These are phyloP conservation scores for Gambelia wislizenii DNA, from an alignment of 2,797 vertebrate species.

Conservation along the genomic window DNA sequence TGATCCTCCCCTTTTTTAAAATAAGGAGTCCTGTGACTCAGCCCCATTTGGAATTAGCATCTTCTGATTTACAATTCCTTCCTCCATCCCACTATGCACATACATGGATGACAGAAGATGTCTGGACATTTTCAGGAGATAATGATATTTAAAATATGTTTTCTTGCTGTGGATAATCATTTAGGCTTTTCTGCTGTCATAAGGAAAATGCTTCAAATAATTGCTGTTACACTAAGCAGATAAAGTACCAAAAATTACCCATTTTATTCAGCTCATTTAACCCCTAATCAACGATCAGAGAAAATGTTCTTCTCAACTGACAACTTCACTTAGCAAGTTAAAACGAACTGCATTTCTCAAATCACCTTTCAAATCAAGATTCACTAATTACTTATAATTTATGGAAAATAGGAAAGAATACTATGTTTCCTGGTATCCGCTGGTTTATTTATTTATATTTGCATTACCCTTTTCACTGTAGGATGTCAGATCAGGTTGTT, in stretches of 20 bases:
- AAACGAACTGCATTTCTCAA: constrained; percentile 49
- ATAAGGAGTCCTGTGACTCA: not conserved
- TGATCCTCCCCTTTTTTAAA: not conserved
- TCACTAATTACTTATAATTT: constrained; percentile 71
- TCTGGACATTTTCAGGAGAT: constrained; percentile 28
- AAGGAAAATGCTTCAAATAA: constrained; percentile 65
- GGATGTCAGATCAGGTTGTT: constrained; percentile 50
- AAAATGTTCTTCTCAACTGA: constrained; percentile 75
- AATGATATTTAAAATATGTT: constrained; percentile 66
- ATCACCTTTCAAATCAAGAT: constrained; percentile 60
- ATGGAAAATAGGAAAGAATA: constrained; percentile 60
- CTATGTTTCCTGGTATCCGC: constrained; percentile 65
- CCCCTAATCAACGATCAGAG: constrained; percentile 77
- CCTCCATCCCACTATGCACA: not conserved
- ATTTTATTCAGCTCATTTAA: constrained; percentile 81
- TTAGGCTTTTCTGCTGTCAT: constrained; percentile 62
- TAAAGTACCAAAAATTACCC: constrained; percentile 73
- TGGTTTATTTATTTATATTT: constrained; percentile 64
- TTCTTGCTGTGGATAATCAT: constrained; percentile 60
- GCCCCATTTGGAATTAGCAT: not conserved
- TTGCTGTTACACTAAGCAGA: constrained; percentile 68
- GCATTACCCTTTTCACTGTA: constrained; percentile 53
- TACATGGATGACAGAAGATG: not conserved
- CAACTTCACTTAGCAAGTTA: constrained; percentile 66
- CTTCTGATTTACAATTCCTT: not conserved